These are phyloP conservation scores for Furcula furcula DNA, from an alignment of 2,888 invertebrate genomes.

Conservation along the genomic window DNA sequence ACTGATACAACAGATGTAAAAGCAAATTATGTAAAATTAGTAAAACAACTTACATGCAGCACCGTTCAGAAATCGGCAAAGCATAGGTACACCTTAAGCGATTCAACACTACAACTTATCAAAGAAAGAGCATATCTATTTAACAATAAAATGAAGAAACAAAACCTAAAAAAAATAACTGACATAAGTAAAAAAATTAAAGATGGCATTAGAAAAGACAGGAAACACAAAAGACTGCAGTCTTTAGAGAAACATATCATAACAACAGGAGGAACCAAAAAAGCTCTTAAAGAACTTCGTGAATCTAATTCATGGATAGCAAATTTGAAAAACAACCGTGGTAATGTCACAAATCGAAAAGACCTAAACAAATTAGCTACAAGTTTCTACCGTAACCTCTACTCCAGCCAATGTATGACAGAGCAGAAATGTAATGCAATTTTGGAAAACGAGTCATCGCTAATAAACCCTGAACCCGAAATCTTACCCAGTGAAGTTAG, in stretches of 20 bases:
- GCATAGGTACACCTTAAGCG: conserved; percentile 5
- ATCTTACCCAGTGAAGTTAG: conserved; percentile 6
- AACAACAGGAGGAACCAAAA: conserved; percentile 17
- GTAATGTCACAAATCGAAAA: background rate
- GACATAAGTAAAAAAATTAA: conserved; percentile 11
- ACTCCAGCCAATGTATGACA: conserved; percentile 1
- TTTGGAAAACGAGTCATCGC: background rate
- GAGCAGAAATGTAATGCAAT: background rate
- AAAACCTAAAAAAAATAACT: conserved; percentile 3
- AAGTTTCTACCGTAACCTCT: conserved; percentile 1
- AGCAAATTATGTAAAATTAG: background rate
- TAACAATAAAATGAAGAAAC: background rate
- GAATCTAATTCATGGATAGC: conserved; percentile 19
- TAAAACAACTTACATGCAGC: no score
- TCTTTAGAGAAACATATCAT: conserved; percentile 13
- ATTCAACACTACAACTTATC: conserved; percentile 11
- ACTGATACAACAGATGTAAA: background rate
- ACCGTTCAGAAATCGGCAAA: conserved; percentile 1
- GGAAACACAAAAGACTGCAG: conserved; percentile 8
- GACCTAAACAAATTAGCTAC: background rate
- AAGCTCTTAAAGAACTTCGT: conserved; percentile 16
- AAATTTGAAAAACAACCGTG: conserved; percentile 4
- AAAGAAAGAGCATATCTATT: conserved; percentile 9
- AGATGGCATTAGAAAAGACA: conserved; percentile 12
- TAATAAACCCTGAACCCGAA: background rate